Evolutionary conservation across 2,888 invertebrate species (phyloP).

Genomic region (Sceliomorpha sp.): DNA sequence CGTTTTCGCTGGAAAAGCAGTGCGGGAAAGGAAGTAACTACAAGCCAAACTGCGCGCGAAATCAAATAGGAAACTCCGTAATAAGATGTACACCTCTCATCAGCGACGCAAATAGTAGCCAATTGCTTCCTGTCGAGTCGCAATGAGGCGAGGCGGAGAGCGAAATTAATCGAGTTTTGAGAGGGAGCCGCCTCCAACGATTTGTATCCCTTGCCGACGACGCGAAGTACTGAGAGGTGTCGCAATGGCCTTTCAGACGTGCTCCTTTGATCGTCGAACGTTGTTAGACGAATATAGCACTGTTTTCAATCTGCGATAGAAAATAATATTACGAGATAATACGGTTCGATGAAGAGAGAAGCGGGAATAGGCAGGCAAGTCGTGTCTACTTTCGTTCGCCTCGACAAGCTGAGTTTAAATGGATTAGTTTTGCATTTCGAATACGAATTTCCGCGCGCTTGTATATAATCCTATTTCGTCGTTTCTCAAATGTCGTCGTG

Average conservation of each 20-base stretch:
- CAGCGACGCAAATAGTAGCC: conserved; percentile 37
- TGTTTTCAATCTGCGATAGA: no score
- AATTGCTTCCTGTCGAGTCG: conserved; percentile 23
- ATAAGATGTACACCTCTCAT: conserved; percentile 30
- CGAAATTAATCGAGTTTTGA: conserved; percentile 41
- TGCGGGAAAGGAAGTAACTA: conserved; percentile 23
- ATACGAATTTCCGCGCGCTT: no score
- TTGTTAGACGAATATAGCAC: conserved; percentile 2
- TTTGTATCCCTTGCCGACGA: conserved; percentile 32
- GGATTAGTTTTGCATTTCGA: no score
- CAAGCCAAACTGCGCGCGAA: conserved; percentile 18
- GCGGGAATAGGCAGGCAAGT: no score
- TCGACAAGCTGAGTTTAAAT: no score
- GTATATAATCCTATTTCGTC: no score
- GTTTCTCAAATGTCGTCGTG: no score
- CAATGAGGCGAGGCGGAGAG: conserved; percentile 22
- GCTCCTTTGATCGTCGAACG: conserved; percentile 20
- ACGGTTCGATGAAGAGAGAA: no score
- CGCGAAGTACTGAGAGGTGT: conserved; percentile 5
- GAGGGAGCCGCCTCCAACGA: conserved; percentile 35
- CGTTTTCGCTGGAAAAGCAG: conserved; percentile 27
- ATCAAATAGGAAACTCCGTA: conserved; percentile 28
- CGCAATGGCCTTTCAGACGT: conserved; percentile 10
- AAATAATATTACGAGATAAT: no score
- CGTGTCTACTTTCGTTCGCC: no score